Percentiles rank a stretch among this genome's conserved stretches.
phyloP scores from a whole-genome alignment of 2,888 invertebrate species.

The Opisthograptis luteolata region DNA sequence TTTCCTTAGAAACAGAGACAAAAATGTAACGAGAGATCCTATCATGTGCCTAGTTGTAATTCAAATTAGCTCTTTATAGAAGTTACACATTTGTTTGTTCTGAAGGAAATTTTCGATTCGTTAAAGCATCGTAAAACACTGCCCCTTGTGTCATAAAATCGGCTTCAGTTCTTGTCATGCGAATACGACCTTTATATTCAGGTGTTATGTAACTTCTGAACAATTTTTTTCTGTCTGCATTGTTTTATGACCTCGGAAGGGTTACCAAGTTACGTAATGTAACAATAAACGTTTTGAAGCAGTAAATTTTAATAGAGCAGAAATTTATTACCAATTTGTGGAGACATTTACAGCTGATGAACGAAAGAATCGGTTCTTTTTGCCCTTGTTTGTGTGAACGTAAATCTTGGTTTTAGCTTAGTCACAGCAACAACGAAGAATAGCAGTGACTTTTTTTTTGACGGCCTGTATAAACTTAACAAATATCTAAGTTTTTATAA shows the following conservation, averaged over 20 bases:
- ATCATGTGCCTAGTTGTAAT: constrained; percentile 54
- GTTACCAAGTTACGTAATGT: constrained; percentile 77
- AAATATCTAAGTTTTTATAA: constrained; percentile 5
- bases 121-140: constrained; percentile 78
- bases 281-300: constrained; percentile 74
- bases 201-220: constrained; percentile 57
- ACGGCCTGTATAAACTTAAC: constrained; percentile 18
- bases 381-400: constrained; percentile 58
- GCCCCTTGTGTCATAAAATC: constrained; percentile 75
- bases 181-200: constrained; percentile 60
- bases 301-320: constrained; percentile 79
- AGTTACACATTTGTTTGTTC: constrained; percentile 67
- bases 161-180: constrained; percentile 55
- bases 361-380: constrained; percentile 64
- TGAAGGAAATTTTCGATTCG: constrained; percentile 71
- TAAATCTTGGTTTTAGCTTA: constrained; percentile 48
- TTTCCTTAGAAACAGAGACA: constrained; percentile 28
- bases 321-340: constrained; percentile 77
- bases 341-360: constrained; percentile 78
- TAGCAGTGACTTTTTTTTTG: constrained; percentile 10
- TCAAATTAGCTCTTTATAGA: constrained; percentile 62
- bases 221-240: constrained; percentile 72
- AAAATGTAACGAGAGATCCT: constrained; percentile 43
- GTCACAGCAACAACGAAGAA: constrained; percentile 24
- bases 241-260: constrained; percentile 74